Percentiles rank a stretch among this genome's conserved stretches.
Evolutionary conservation across 37 sponge, comb jelly and placozoan genomes (phyloP).

Genomic region (Oscarella lobularis): DNA sequence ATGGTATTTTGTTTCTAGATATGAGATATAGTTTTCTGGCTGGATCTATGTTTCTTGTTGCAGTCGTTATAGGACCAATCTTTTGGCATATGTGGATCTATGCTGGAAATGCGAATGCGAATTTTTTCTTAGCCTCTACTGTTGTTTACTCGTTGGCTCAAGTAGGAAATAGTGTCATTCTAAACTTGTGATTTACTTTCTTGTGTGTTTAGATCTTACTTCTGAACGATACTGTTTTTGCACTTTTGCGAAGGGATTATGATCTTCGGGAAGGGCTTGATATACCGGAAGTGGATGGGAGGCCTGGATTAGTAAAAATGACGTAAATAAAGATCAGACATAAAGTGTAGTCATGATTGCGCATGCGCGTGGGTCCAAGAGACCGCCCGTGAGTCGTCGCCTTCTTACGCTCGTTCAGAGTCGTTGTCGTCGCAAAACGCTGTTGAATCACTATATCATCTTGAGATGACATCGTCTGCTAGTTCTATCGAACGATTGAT

Average conservation of each 20-base stretch:
- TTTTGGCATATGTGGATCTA: conserved; percentile 95
- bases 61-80: conserved; percentile 68
- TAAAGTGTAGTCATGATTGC: too few species aligned
- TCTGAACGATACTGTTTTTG: neutral
- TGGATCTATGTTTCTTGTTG: conserved; percentile 45
- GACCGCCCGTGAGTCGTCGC: too few species aligned
- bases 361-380: too few species aligned
- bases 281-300: conserved; percentile 43
- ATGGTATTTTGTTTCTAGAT: conserved; percentile 24
- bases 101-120: conserved; percentile 92
- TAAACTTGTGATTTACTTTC: neutral
- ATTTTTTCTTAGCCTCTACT: conserved; percentile 70
- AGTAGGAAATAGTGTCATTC: conserved; percentile 18
- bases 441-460: too few species aligned
- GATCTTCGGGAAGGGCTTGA: conserved; percentile 76
- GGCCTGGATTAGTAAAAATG: too few species aligned
- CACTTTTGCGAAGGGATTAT: conserved; percentile 60
- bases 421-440: too few species aligned
- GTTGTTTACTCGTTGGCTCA: conserved; percentile 39
- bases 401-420: too few species aligned
- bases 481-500: too few species aligned
- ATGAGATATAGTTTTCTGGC: conserved; percentile 61
- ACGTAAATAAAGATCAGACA: too few species aligned
- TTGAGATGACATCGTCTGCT: too few species aligned
- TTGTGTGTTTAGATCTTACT: neutral